phyloP scores from a whole-genome alignment of 64 coral and sea anemone genomes.

The Trachythela sp. region DNA sequence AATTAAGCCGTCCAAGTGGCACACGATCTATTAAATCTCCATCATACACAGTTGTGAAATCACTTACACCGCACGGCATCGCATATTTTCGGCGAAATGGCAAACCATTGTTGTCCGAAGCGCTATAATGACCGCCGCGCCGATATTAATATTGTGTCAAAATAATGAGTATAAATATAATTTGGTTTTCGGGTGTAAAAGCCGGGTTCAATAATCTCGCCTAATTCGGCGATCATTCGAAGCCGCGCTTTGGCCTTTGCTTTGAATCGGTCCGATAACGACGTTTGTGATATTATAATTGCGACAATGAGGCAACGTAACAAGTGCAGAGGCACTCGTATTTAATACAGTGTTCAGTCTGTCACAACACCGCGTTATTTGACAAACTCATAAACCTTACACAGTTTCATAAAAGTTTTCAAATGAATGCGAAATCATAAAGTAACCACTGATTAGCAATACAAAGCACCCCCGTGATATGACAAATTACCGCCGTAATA shows the following conservation, averaged over 20 bases:
- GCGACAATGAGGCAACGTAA: not conserved
- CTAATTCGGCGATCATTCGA: not conserved
- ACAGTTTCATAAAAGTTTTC: not conserved
- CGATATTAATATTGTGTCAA: not conserved
- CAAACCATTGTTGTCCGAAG: not conserved
- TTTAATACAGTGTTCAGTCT: not conserved
- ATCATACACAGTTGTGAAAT: not conserved
- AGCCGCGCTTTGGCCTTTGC: not conserved
- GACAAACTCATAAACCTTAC: not conserved
- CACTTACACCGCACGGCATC: not conserved
- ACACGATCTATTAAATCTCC: not conserved
- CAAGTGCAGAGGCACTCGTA: not conserved
- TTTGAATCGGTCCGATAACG: not conserved
- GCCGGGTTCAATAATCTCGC: not conserved
- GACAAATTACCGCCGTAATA: not conserved
- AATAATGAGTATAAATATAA: conserved; percentile 1
- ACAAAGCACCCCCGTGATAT: conserved; percentile 1
- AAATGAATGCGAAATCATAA: not conserved
- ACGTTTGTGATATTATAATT: not conserved
- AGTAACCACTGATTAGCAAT: not conserved
- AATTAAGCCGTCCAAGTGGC: not conserved
- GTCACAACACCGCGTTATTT: no score
- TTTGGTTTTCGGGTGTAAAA: not conserved
- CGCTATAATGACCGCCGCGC: not conserved
- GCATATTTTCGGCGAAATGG: not conserved